These are phyloP conservation scores for Teleopsis dalmanni DNA, from an alignment of 1,140 invertebrate genomes.

Conservation along the genomic window DNA sequence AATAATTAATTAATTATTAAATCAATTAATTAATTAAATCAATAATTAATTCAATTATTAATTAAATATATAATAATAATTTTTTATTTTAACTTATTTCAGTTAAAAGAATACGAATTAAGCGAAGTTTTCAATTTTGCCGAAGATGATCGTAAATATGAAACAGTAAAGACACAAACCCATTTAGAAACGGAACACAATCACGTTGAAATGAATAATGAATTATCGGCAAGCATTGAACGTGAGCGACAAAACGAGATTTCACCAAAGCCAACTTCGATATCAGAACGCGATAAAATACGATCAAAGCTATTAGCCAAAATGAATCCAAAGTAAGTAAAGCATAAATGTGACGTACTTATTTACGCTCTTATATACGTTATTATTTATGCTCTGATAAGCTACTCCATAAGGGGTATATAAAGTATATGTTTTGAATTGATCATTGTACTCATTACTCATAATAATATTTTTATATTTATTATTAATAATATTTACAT, in stretches of 20 bases:
- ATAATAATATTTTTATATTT: too few relatives aligned
- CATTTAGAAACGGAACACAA: conserved; percentile 58
- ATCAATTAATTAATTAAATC: too few relatives aligned
- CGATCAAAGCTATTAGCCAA: conserved; percentile 36
- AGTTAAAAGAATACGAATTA: conserved; percentile 79
- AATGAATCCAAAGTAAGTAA: conserved; percentile 44
- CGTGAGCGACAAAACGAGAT: conserved; percentile 52
- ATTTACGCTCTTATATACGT: too few relatives aligned
- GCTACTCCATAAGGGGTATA: too few relatives aligned
- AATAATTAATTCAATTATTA: too few relatives aligned
- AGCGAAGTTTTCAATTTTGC: conserved; percentile 74
- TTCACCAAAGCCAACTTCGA: conserved; percentile 16
- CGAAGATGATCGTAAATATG: conserved; percentile 71
- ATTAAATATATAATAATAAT: too few relatives aligned
- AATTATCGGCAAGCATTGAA: conserved; percentile 68
- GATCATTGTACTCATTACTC: too few relatives aligned
- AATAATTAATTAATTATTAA: too few relatives aligned
- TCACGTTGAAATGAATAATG: conserved; percentile 56
- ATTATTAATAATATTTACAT: too few relatives aligned
- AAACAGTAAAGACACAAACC: conserved; percentile 59
- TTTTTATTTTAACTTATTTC: too few relatives aligned
- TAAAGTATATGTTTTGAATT: too few relatives aligned
- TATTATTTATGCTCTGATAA: too few relatives aligned
- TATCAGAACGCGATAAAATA: conserved; percentile 35
- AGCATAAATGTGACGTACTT: not conserved